phyloP scores from a whole-genome alignment of 2,113 vertebrate species.

The Coracopsis vasa region DNA sequence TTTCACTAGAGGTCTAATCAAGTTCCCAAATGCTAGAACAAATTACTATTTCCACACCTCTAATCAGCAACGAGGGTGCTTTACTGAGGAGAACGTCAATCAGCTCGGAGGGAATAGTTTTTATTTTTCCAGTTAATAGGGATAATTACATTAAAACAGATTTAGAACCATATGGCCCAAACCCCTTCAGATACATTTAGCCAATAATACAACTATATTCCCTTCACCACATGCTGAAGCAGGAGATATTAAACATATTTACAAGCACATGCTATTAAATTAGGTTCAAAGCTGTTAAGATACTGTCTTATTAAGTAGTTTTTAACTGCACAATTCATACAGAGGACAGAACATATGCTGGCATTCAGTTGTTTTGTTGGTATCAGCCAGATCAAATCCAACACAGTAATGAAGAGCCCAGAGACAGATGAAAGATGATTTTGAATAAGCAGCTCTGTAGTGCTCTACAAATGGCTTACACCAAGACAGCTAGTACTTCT shows the following conservation, averaged over 20 bases:
- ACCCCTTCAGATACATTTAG: conserved; percentile 47
- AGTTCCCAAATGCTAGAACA: conserved; percentile 52
- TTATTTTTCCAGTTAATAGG: conserved; percentile 51
- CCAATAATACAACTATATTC: conserved; percentile 36
- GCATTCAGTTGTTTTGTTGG: not conserved
- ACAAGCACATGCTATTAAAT: conserved; percentile 26
- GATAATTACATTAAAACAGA: conserved; percentile 63
- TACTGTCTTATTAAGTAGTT: conserved; percentile 18
- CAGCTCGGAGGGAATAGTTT: conserved; percentile 33
- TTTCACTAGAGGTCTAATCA: conserved; percentile 61
- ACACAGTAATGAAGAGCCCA: not conserved
- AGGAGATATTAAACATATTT: conserved; percentile 54
- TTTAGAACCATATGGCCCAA: conserved; percentile 58
- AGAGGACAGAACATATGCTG: not conserved
- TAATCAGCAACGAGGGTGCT: conserved; percentile 38
- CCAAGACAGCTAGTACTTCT: not conserved
- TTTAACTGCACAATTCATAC: conserved; percentile 1
- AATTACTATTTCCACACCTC: conserved; percentile 65
- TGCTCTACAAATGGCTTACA: not conserved
- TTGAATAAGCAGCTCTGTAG: not conserved
- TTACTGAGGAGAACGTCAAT: conserved; percentile 50
- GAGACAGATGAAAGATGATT: conserved; percentile 1
- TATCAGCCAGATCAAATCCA: conserved; percentile 11
- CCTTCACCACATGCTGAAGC: conserved; percentile 31
- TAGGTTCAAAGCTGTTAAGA: not conserved